These are phyloP conservation scores for Diorhabda elongata DNA, from an alignment of 1,140 invertebrate species.

Conservation along the genomic window DNA sequence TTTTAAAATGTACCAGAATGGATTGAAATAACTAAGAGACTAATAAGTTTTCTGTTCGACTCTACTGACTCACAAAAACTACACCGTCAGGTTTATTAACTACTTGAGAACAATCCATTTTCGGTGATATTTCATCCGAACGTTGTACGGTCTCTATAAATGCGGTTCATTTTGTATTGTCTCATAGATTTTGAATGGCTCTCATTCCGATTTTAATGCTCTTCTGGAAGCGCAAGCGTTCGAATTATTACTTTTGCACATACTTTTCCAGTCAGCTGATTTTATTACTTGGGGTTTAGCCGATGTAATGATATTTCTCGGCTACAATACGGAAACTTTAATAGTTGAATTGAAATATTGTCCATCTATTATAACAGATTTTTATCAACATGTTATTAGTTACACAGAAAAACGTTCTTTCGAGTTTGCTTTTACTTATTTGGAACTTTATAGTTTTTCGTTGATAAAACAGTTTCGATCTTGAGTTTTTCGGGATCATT, in stretches of 20 bases:
- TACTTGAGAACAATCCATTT: not conserved
- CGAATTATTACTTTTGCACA: not conserved
- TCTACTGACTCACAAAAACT: not conserved
- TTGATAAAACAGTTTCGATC: too few species aligned
- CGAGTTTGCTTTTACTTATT: too few species aligned
- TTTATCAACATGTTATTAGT: too few species aligned
- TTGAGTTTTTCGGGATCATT: too few species aligned
- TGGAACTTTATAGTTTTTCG: too few species aligned
- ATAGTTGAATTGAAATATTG: too few species aligned
- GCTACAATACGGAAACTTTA: too few species aligned
- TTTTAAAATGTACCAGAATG: not conserved
- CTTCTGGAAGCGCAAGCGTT: slow-evolving; percentile 1
- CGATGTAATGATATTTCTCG: not conserved
- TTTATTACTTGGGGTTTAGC: not conserved
- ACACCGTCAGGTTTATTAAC: not conserved
- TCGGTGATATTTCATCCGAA: not conserved
- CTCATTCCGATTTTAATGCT: slow-evolving; percentile 1
- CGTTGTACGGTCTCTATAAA: not conserved
- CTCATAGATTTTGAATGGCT: not conserved
- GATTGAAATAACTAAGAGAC: not conserved
- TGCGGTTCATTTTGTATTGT: not conserved
- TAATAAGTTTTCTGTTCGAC: slow-evolving; percentile 2
- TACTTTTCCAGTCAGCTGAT: not conserved
- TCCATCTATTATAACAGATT: too few species aligned
- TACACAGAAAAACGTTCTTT: too few species aligned